Conservation (phyloP, 2,888 invertebrate species). For the Branchellion lobata region DNA sequence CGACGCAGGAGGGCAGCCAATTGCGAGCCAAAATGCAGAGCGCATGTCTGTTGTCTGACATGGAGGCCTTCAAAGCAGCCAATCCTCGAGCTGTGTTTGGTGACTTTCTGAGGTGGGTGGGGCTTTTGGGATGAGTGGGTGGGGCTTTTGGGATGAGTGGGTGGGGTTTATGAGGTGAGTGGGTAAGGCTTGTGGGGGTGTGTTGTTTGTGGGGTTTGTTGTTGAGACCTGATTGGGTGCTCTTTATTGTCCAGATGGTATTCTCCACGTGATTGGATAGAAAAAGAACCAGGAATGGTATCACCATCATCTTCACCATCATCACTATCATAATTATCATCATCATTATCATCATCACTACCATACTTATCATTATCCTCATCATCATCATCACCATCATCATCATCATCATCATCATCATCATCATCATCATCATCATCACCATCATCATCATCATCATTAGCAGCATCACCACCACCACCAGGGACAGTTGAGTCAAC, state of each 20-base stretch:
- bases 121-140: background rate
- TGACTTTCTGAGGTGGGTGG: conserved; percentile 88
- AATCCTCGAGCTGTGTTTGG: conserved; percentile 87
- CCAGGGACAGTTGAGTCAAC: conserved; percentile 73
- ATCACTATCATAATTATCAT: conserved; percentile 26
- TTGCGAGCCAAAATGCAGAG: conserved; percentile 90
- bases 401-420: conserved; percentile 40
- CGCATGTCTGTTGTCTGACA: conserved; percentile 88
- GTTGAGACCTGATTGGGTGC: background rate
- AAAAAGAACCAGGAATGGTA: background rate
- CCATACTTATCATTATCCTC: conserved; percentile 19
- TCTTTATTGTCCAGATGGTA: background rate
- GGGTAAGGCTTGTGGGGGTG: conserved; percentile 47
- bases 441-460: background rate
- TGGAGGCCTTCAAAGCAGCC: conserved; percentile 97
- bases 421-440: conserved; percentile 26
- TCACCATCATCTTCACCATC: conserved; percentile 26
- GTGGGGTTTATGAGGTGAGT: background rate
- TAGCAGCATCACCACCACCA: conserved; percentile 8
- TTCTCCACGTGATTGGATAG: too few relatives aligned
- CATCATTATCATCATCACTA: background rate
- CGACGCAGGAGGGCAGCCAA: conserved; percentile 79
- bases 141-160: too few relatives aligned
- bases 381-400: conserved; percentile 39
- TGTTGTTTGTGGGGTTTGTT: background rate